Percentiles rank a stretch among this genome's conserved stretches.
These are phyloP conservation scores for Reticulitermes speratus DNA, from an alignment of 1,140 invertebrate genomes.

Conservation along the genomic window DNA sequence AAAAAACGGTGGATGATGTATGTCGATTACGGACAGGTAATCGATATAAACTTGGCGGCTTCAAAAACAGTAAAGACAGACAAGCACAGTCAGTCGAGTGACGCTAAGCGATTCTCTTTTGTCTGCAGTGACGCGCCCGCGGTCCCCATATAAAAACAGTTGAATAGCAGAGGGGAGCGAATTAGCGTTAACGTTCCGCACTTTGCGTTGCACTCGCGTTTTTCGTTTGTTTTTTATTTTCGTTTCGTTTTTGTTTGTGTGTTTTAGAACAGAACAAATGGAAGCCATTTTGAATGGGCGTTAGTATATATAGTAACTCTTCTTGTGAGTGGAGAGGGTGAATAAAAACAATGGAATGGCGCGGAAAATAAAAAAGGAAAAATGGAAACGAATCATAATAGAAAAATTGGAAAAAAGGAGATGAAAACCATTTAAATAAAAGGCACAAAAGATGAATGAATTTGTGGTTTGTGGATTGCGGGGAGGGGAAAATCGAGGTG, in stretches of 20 bases:
- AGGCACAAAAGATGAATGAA: conserved; percentile 1
- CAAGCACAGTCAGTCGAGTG: conserved; percentile 16
- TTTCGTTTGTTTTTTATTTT: conserved; percentile 11
- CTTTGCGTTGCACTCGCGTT: conserved; percentile 1
- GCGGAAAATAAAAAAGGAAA: conserved; percentile 14
- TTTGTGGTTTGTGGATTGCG: neutral
- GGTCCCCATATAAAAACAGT: conserved; percentile 11
- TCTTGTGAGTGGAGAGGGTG: conserved; percentile 1
- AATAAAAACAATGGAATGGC: conserved; percentile 19
- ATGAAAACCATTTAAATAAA: conserved; percentile 1
- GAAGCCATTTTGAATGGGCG: conserved; percentile 17
- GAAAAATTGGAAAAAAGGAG: conserved; percentile 12
- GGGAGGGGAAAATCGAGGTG: neutral
- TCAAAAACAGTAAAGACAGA: conserved; percentile 16
- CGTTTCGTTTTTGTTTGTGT: conserved; percentile 18
- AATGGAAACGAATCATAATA: neutral
- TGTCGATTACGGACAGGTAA: conserved; percentile 17
- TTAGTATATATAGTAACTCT: conserved; percentile 17
- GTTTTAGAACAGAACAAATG: conserved; percentile 16
- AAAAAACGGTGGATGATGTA: conserved; percentile 18
- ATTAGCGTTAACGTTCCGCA: conserved; percentile 16
- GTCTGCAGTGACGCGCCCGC: conserved; percentile 9
- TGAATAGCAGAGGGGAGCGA: conserved; percentile 12
- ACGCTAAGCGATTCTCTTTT: conserved; percentile 18
- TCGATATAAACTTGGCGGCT: conserved; percentile 17